phyloP scores from a whole-genome alignment of 2,113 vertebrate genomes.

The Nesoenas mayeri region DNA sequence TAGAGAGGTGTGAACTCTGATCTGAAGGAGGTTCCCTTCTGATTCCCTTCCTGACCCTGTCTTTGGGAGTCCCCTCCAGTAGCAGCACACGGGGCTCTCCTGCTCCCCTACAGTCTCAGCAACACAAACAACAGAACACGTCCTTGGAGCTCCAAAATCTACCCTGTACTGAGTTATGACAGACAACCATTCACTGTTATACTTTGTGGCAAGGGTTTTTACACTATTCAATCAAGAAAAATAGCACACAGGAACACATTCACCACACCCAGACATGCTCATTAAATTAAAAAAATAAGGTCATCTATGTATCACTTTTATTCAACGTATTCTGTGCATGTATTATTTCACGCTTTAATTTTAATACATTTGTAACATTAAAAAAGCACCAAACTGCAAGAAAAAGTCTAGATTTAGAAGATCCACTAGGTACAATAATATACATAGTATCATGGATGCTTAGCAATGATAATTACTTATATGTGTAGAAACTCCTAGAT shows the following conservation, averaged over 20 bases:
- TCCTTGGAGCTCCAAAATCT: not conserved
- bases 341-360: not conserved
- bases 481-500: slow-evolving; percentile 6
- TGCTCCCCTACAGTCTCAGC: not conserved
- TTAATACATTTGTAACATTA: not conserved
- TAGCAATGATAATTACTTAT: not conserved
- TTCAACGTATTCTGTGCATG: not conserved
- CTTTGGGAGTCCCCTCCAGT: too few species aligned
- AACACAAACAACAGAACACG: not conserved
- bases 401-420: not conserved
- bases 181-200: not conserved
- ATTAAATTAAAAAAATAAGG: not conserved
- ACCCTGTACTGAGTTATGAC: not conserved
- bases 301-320: not conserved
- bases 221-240: not conserved
- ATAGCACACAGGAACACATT: not conserved
- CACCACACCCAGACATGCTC: not conserved
- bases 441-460: not conserved
- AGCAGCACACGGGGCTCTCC: too few species aligned
- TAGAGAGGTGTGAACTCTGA: not conserved
- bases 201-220: not conserved
- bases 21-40: not conserved
- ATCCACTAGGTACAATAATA: not conserved
- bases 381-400: not conserved
- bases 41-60: too few species aligned